phyloP scores from a whole-genome alignment of 1,140 invertebrate species.

The Atta cephalotes region DNA sequence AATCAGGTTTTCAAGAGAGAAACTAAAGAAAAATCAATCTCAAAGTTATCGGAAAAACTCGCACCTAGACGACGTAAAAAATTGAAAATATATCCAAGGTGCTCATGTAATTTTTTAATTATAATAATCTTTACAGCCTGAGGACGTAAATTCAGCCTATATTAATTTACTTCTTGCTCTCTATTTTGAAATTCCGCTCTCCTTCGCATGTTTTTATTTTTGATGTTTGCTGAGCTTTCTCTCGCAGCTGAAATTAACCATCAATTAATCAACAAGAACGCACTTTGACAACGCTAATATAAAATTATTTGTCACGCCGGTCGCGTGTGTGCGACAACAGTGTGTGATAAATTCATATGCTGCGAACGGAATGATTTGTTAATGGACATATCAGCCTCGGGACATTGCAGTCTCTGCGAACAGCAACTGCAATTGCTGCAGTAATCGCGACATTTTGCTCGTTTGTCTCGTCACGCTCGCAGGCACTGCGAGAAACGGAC shows the following conservation, averaged over 20 bases:
- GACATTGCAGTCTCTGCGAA: constrained; percentile 22
- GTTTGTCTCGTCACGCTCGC: constrained; percentile 43
- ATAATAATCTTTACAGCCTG: not conserved
- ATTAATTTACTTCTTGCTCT: constrained; percentile 28
- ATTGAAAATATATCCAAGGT: not conserved
- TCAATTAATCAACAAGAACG: constrained; percentile 52
- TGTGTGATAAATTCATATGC: constrained; percentile 51
- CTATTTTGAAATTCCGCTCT: not conserved
- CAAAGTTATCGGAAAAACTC: not conserved
- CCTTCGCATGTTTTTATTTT: not conserved
- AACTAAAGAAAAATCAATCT: not conserved
- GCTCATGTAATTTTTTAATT: not conserved
- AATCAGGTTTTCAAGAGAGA: not conserved
- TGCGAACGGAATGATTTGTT: constrained; percentile 59
- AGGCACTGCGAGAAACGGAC: constrained; percentile 32
- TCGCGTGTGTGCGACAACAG: not conserved
- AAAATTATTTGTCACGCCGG: constrained; percentile 37
- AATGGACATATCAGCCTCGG: constrained; percentile 59
- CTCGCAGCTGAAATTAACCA: not conserved
- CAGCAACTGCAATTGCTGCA: constrained; percentile 32
- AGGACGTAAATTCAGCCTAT: not conserved
- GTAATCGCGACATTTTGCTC: constrained; percentile 35
- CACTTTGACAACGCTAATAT: constrained; percentile 28
- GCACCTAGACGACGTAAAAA: not conserved
- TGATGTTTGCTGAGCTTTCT: constrained; percentile 23